Evolutionary conservation across 1,140 invertebrate genomes (phyloP).

Genomic region (Amyelois transitella): DNA sequence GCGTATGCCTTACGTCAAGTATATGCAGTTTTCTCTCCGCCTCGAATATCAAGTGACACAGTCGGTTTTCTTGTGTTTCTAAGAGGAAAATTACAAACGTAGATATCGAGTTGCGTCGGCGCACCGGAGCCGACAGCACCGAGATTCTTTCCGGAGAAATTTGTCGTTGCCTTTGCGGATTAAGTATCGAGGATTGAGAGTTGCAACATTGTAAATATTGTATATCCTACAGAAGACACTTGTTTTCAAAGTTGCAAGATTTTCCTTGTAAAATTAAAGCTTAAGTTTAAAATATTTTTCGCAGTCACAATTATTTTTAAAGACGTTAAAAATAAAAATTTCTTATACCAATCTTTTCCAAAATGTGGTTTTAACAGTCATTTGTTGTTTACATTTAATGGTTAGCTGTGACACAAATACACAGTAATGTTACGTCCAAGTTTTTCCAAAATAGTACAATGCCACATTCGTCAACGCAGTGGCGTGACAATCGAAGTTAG

Average conservation of each 20-base stretch:
- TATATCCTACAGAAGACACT: no score
- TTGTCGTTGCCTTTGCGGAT: slow-evolving; percentile 13
- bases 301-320: no score
- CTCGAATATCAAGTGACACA: not conserved
- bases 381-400: slow-evolving; percentile 54
- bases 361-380: no score
- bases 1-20: not conserved
- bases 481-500: not conserved
- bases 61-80: slow-evolving; percentile 1
- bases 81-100: slow-evolving; percentile 7
- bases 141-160: slow-evolving; percentile 58
- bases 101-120: slow-evolving; percentile 6
- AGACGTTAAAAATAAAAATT: no score
- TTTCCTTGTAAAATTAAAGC: no score
- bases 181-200: slow-evolving; percentile 21
- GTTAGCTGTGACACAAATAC: slow-evolving; percentile 27
- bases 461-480: slow-evolving; percentile 9
- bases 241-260: no score
- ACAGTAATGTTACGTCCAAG: slow-evolving; percentile 13
- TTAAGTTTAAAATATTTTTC: no score
- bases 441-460: slow-evolving; percentile 13
- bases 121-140: slow-evolving; percentile 20
- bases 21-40: not conserved
- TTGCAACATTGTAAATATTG: no score
- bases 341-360: no score